Evolutionary conservation across 2,797 vertebrate genomes (phyloP).

Genomic region (Gadopsis marmoratus): DNA sequence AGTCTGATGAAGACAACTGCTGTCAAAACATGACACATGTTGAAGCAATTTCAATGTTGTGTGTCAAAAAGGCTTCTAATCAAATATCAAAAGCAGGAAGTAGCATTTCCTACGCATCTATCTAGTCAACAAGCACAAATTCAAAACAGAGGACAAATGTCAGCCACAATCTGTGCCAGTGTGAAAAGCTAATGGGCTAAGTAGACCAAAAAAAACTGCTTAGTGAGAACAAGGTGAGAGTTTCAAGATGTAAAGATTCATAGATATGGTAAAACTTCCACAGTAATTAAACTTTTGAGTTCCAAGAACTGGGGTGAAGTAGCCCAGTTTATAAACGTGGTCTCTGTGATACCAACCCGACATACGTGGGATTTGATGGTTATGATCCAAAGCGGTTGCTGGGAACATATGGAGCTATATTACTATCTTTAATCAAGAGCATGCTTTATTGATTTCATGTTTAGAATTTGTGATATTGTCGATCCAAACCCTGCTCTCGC

Average conservation of each 20-base stretch:
- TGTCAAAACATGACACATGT: not conserved
- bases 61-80: slow-evolving; percentile 11
- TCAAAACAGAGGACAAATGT: not conserved
- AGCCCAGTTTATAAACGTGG: too few relatives aligned
- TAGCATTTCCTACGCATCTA: not conserved
- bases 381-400: not conserved
- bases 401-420: not conserved
- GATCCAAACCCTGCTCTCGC: too few relatives aligned
- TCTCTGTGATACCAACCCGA: too few relatives aligned
- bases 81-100: not conserved
- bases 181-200: not conserved
- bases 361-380: too few relatives aligned
- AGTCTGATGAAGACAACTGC: not conserved
- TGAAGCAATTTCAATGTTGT: not conserved
- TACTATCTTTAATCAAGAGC: too few relatives aligned
- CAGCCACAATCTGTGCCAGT: not conserved
- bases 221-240: not conserved
- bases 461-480: too few relatives aligned
- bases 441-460: too few relatives aligned
- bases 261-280: not conserved
- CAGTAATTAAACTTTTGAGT: not conserved
- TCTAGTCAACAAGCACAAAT: not conserved
- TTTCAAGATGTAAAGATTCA: not conserved
- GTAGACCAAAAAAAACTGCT: not conserved
- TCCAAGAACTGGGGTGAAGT: not conserved